Percentiles rank a stretch among this genome's conserved stretches.
Evolutionary conservation across 1,140 invertebrate species (phyloP).

Genomic region (Achatina immaculata): DNA sequence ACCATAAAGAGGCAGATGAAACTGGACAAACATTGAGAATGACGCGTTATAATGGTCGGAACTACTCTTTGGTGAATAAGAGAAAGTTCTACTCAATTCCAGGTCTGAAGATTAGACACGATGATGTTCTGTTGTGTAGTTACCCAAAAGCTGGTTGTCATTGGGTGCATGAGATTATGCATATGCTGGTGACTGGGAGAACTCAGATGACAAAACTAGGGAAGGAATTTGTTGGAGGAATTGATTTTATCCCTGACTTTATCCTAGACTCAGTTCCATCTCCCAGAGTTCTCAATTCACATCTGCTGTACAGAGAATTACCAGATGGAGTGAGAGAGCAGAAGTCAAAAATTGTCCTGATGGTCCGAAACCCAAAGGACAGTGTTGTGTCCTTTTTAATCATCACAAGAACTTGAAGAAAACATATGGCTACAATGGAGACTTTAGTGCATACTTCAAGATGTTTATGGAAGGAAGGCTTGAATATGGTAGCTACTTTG

Average conservation of each 20-base stretch:
- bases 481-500: conserved; percentile 23
- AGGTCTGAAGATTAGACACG: conserved; percentile 10
- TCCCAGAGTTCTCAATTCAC: conserved; percentile 24
- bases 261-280: conserved; percentile 24
- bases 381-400: conserved; percentile 12
- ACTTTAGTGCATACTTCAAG: conserved; percentile 13
- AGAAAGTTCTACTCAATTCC: neutral
- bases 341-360: conserved; percentile 19
- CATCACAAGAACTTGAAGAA: neutral
- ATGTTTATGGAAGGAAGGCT: conserved; percentile 25
- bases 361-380: conserved; percentile 28
- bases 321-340: conserved; percentile 14
- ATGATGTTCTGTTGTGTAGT: conserved; percentile 14
- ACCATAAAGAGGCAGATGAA: neutral
- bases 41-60: neutral
- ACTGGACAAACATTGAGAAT: neutral
- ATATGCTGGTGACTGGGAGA: neutral
- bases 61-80: neutral
- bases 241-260: conserved; percentile 18
- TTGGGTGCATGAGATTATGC: conserved; percentile 20
- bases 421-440: conserved; percentile 7
- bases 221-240: conserved; percentile 13
- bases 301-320: conserved; percentile 11
- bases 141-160: conserved; percentile 31
- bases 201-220: neutral